A percentile compares a stretch with the other conserved stretches of the same genome.
Evolutionary conservation across 2,797 vertebrate species (phyloP).

Genomic region (Austrolebias charrua): DNA sequence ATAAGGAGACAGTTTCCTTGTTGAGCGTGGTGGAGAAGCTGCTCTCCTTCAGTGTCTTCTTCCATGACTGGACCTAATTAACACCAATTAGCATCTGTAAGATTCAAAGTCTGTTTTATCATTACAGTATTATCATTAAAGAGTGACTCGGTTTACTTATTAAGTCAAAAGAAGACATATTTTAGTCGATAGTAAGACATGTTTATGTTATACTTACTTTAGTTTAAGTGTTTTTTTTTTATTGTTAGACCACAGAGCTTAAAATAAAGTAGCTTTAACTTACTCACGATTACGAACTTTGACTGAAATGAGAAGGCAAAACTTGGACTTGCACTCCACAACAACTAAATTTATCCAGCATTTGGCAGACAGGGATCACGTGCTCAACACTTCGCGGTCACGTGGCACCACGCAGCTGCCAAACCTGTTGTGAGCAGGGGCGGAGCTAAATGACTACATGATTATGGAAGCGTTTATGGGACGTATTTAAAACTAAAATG

Average conservation of each 20-base stretch:
- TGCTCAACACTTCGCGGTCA: constrained; percentile 24
- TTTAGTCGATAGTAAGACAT: background rate
- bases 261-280: no score
- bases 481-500: no score
- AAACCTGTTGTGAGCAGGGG: background rate
- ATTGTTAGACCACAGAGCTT: no score
- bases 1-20: constrained; percentile 80
- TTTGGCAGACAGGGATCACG: background rate
- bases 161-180: no score
- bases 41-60: constrained; percentile 73
- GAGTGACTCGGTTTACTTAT: no score
- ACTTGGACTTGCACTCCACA: constrained; percentile 13
- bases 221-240: no score
- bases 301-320: background rate
- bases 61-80: constrained; percentile 44
- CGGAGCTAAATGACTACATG: background rate
- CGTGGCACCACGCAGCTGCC: constrained; percentile 35
- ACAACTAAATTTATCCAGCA: background rate
- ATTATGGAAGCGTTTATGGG: no score
- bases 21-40: constrained; percentile 82
- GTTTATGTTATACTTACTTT: background rate
- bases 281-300: background rate
- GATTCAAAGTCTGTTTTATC: background rate
- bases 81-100: background rate
- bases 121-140: no score